These are phyloP conservation scores for Chaenodraco wilsoni DNA, from an alignment of 2,797 vertebrate species.

Conservation along the genomic window DNA sequence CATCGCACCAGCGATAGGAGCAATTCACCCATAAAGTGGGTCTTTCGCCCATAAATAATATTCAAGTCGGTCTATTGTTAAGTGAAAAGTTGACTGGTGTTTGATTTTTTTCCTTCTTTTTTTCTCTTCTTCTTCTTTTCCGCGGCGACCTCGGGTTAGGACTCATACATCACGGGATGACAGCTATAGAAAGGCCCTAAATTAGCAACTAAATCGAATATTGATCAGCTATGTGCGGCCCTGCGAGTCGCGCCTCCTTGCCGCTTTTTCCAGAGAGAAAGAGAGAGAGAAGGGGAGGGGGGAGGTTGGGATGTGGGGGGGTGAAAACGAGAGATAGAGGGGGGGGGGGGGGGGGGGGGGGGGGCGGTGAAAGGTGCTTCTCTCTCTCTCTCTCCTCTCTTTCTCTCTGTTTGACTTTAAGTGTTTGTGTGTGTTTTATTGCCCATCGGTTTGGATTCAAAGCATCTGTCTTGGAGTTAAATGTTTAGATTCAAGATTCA, in stretches of 20 bases:
- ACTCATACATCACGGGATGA: constrained; percentile 99
- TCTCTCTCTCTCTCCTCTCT: constrained; percentile 49
- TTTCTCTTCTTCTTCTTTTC: constrained; percentile 84
- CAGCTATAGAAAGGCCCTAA: constrained; percentile 98
- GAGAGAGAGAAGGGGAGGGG: constrained; percentile 57
- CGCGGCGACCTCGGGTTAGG: constrained; percentile 93
- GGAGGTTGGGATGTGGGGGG: constrained; percentile 33
- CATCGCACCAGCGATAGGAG: constrained; percentile 82
- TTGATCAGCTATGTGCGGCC: constrained; percentile 94
- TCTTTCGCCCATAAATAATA: constrained; percentile 91
- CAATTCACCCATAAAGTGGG: constrained; percentile 88
- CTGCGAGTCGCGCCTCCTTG: constrained; percentile 90
- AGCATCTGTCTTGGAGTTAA: constrained; percentile 37
- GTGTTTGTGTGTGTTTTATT: constrained; percentile 59
- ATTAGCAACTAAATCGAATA: constrained; percentile 99
- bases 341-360: constrained; percentile 44
- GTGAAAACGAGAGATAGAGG: constrained; percentile 69
- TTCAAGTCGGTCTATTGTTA: constrained; percentile 92
- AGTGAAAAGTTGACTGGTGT: constrained; percentile 92
- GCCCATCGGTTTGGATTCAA: constrained; percentile 43
- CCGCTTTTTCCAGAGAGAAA: constrained; percentile 78
- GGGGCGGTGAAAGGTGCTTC: constrained; percentile 70
- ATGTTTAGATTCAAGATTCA: constrained; percentile 5
- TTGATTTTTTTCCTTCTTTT: constrained; percentile 85
- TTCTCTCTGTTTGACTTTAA: constrained; percentile 66